Evolutionary conservation across 2,797 vertebrate species (phyloP), one percentile per base, ranked within the genome.

Genomic region (Phoebastria nigripes): DNA sequence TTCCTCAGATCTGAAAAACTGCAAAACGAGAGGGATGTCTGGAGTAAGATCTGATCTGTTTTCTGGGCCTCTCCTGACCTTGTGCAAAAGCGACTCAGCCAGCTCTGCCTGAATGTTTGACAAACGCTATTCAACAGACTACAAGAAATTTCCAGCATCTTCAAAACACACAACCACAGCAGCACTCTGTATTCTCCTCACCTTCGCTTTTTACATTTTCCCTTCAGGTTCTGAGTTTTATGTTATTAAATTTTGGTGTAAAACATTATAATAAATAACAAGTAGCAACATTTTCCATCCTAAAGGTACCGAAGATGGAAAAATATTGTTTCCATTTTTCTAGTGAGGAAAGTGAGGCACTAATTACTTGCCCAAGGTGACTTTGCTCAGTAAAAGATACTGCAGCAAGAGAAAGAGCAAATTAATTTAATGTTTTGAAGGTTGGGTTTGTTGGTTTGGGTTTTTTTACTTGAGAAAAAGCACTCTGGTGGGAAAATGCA

Each of bases 311-410:
- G 52, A 77, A 87, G 66, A 81, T 84, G 66, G 58, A 49, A 94
- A 96, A 88, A 90, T 76, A 82, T 69, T 86, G 35, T 91, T 96
- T 90, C 69, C 25, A 44, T 89, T 94, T 83, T 88, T 72, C 77
- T 93, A 70, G 51, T 1, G 1, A 87, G 77, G 79, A 82, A 88
- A 94, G 42, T 66, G 58, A 94, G 39, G 76, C 65, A 82, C 70
- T 94, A 88, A 93, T 91, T 97, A 86, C 47, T 87, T 91, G 62
- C 72, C 80, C 85, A 94, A 93, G 80, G 86, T 95, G 82, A 84
- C 42, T 95, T 95, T 80, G 20, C 80, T 94, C 77, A 66, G 73
- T 49, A 84, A 82, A 92, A 90, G 77, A 84, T 42, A 88, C 70
- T 35, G 70, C 90, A 95, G 88, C 44, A 89, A 76, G 73, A 89